Base-by-base conservation (phyloP, 2,888 invertebrate species). In the Spicauda simplicius region DNA sequence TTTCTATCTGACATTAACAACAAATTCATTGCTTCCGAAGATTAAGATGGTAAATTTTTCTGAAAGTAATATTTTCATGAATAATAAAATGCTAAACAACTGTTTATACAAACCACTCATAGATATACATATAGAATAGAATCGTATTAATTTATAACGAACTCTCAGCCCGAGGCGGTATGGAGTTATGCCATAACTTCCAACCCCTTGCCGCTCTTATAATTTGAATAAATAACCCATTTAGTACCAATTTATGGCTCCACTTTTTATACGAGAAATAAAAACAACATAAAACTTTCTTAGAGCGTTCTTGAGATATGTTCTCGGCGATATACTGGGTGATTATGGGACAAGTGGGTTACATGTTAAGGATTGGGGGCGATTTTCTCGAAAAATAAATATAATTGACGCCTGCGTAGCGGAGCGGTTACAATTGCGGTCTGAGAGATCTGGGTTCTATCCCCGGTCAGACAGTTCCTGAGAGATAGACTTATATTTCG, bases 141-240 rank as follows among this genome's bases (percentile, higher is more conserved):
- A 45, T 4, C 45, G 16, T 48, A 48, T 48, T 48, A n/a, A 48
- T 48, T 48, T 48, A 48, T n/a, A 48, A 16, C 16, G 16, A 48
- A 48, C 48, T 48, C 48, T 48, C 48, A 16, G 48, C 58, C 45
- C n/a, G 45, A 8, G 57, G 57, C 57, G 41, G 6, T 11, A n/a
- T n/a, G 19, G 41, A 30, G 45, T 53, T 59, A 30, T 45, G 45
- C 52, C 53, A 48, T 66, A 59, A 60, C 48, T 65, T 55, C 25
- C 61, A 67, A 67, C 67, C 67, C 67, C 61, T 67, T 61, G 56
- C 33, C 50, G 50, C 61, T 33, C 57, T 55, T 60, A 50, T 61
- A 48, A 67, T 67, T 67, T 67, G 66, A 67, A 67, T 67, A 67
- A 67, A 67, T 67, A 67, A 61, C 61, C 66, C 66, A 67, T 67